These are phyloP conservation scores for Magallana gigas DNA, from an alignment of 1,140 invertebrate genomes.

Conservation along the genomic window DNA sequence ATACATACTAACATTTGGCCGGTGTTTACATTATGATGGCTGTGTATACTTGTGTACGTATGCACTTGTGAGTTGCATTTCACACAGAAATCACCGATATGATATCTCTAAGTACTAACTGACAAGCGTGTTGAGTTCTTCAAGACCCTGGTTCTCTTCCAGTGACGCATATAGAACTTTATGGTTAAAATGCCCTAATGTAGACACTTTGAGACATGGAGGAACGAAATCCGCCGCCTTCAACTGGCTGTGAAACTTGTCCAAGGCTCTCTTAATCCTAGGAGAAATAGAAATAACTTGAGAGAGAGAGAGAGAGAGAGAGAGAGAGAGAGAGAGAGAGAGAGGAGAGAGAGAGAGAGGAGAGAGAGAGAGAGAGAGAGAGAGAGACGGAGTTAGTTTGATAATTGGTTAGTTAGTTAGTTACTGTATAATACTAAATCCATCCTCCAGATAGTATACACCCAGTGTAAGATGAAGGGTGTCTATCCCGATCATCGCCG, in stretches of 20 bases:
- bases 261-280: not conserved
- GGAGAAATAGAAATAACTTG: not conserved
- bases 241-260: not conserved
- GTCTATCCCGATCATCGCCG: not conserved
- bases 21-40: too few species aligned
- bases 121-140: not conserved
- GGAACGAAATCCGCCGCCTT: not conserved
- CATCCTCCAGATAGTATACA: not conserved
- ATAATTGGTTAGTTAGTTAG: not conserved
- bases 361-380: constrained; percentile 4
- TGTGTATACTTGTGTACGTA: too few species aligned
- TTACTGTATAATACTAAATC: not conserved
- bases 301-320: not conserved
- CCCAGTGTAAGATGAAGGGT: not conserved
- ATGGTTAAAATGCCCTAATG: not conserved
- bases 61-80: too few species aligned
- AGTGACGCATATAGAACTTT: constrained; percentile 2
- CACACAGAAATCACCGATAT: too few species aligned
- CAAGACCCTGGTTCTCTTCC: not conserved
- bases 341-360: not conserved
- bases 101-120: not conserved
- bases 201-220: not conserved
- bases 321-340: not conserved
- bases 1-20: too few species aligned
- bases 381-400: not conserved